Percentiles rank a stretch among this genome's conserved stretches.
phyloP scores from a whole-genome alignment of 2,888 invertebrate genomes.

The Thysanoteuthis rhombus region DNA sequence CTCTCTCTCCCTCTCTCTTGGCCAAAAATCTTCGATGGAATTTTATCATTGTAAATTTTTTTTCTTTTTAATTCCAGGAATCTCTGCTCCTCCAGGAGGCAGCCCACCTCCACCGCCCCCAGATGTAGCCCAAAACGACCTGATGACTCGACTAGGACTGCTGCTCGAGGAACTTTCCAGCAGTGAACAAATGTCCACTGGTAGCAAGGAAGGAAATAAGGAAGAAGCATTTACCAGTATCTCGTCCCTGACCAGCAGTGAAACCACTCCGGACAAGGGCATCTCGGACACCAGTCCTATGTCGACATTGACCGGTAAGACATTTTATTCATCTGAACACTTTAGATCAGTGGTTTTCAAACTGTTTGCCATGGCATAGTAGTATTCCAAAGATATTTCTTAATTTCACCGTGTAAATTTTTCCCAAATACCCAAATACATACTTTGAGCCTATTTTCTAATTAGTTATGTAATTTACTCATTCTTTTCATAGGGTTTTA shows the following conservation, averaged over 20 bases:
- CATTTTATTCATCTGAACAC: not conserved
- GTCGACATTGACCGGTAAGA: slow-evolving; percentile 81
- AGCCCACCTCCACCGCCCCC: slow-evolving; percentile 66
- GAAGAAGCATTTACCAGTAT: slow-evolving; percentile 69
- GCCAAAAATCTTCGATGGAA: no score
- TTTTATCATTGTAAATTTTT: not conserved
- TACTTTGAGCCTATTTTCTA: no score
- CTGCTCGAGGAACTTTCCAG: slow-evolving; percentile 78
- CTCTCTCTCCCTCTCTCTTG: no score
- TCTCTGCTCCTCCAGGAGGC: slow-evolving; percentile 38
- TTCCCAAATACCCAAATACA: no score
- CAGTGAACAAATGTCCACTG: slow-evolving; percentile 36
- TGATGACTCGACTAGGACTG: slow-evolving; percentile 85
- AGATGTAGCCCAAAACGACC: slow-evolving; percentile 77
- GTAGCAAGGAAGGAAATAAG: slow-evolving; percentile 21
- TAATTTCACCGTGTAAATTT: no score
- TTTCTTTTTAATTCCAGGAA: not conserved
- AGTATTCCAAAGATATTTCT: no score
- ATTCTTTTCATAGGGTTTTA: no score
- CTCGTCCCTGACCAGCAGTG: slow-evolving; percentile 72
- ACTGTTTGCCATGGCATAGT: no score
- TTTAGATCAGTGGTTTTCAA: no score
- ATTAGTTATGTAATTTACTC: no score
- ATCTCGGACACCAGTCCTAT: slow-evolving; percentile 88
- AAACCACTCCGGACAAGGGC: slow-evolving; percentile 75